These are phyloP conservation scores for Gyrodactylus bullatarudis DNA, from an alignment of 1,140 invertebrate species.

Conservation along the genomic window DNA sequence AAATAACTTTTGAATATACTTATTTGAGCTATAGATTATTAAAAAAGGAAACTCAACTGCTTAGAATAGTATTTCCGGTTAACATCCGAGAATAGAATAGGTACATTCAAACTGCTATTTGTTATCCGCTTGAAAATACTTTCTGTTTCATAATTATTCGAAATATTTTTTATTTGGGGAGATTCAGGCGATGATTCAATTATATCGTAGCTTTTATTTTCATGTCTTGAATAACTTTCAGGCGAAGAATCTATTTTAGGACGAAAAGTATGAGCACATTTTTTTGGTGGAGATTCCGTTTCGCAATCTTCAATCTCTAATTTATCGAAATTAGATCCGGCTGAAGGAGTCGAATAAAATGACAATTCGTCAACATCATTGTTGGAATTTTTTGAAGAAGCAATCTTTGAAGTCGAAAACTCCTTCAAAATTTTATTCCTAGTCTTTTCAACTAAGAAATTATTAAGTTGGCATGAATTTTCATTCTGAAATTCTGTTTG, in stretches of 20 bases:
- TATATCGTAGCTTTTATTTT: neutral
- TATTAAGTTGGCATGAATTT: too few relatives aligned
- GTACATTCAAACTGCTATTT: neutral
- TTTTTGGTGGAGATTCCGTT: neutral
- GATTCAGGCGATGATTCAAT: neutral
- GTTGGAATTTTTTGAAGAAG: too few relatives aligned
- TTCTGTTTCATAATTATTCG: neutral
- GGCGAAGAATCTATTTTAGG: neutral
- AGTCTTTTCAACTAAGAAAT: too few relatives aligned
- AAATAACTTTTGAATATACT: neutral
- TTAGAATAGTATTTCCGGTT: neutral
- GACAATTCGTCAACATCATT: too few relatives aligned
- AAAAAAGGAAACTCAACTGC: neutral
- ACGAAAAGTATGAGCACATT: neutral
- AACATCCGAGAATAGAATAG: neutral
- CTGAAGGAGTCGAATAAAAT: too few relatives aligned
- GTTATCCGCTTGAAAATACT: neutral
- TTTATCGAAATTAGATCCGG: too few relatives aligned
- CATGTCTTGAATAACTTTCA: too few relatives aligned
- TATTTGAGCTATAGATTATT: neutral
- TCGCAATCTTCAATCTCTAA: too few relatives aligned
- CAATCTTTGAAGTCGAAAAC: too few relatives aligned
- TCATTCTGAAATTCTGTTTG: too few relatives aligned
- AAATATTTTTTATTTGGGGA: neutral
- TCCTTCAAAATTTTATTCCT: too few relatives aligned